These are phyloP conservation scores for Colletes collaris DNA, from an alignment of 2,888 invertebrate genomes.

Conservation along the genomic window DNA sequence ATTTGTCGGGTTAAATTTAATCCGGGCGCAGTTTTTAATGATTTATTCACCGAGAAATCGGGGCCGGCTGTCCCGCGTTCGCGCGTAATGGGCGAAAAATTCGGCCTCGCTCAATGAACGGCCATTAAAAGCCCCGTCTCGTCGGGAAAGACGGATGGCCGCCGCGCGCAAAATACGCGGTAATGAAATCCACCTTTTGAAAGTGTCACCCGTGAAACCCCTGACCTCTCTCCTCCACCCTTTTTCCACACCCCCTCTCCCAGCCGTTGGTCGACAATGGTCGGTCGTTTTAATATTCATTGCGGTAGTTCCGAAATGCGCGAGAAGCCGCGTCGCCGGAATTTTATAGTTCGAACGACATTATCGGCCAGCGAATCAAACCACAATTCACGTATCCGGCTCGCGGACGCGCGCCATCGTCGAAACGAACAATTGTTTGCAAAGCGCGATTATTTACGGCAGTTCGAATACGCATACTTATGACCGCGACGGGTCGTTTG, in stretches of 20 bases:
- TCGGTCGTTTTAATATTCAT: too few species aligned
- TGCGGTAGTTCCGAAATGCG: too few species aligned
- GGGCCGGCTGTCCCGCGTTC: conserved; percentile 19
- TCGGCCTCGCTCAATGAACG: conserved; percentile 27
- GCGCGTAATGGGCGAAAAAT: conserved; percentile 49
- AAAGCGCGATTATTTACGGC: conserved; percentile 39
- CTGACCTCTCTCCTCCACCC: too few species aligned
- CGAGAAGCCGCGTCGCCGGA: too few species aligned
- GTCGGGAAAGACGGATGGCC: conserved; percentile 37
- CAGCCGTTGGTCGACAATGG: too few species aligned
- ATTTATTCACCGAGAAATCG: conserved; percentile 52
- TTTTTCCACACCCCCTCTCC: too few species aligned
- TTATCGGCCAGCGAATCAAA: neutral
- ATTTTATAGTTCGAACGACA: too few species aligned
- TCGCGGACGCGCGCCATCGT: neutral
- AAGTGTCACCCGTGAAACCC: too few species aligned
- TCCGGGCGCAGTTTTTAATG: conserved; percentile 43
- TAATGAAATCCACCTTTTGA: too few species aligned
- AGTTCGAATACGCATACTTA: conserved; percentile 31
- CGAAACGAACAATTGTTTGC: conserved; percentile 46
- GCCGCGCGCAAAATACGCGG: too few species aligned
- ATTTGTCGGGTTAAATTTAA: conserved; percentile 41
- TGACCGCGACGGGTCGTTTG: conserved; percentile 13
- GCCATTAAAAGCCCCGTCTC: conserved; percentile 38
- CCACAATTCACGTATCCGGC: too few species aligned